Base-by-base conservation (phyloP, 2,888 invertebrate genomes). In the Cosmia trapezina region DNA sequence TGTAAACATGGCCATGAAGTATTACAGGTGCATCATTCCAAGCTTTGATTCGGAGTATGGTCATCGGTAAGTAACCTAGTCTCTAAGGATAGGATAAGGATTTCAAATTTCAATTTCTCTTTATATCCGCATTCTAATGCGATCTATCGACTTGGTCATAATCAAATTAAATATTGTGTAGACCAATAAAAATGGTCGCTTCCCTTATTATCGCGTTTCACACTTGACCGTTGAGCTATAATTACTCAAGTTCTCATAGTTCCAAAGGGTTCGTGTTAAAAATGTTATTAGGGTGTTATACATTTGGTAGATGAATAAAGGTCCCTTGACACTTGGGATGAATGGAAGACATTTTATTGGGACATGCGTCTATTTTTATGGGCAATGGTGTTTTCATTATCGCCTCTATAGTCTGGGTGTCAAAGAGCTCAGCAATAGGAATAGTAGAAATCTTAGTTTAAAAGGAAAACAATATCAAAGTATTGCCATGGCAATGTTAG, bases 201-300 rank as follows among this genome's bases (percentile, higher is more conserved):
- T 89, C 90, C 85, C 90, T 91, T 91, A 95, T 94, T 93, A 95
- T 92, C 92, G 85, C 89, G 88, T 95, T 95, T 94, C 94, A 95
- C 95, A 95, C 94, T 91, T 80, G 84, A 82, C 84, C 81, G 83
- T 87, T 70, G 78, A 54, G 82, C 80, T 85, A 92, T 95, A 95
- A 95, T 95, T 95, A 95, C 91, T 64, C 81, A 88, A 89, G 90
- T 95, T 95, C 95, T 95, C 95, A 95, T 92, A 92, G 89, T 78
- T 71, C 75, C 73, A 78, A 71, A 70, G 83, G 79, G 73, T 73
- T 73, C 68, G 76, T 81, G 81, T 83, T 71, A 66, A 72, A 73
- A 72, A 57, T 84, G 85, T 89, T 89, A 85, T 87, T 76, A 77
- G 83, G 80, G 83, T 88, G 88, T 76, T 77, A 85, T 70, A 80